Conservation (phyloP, 2,797 vertebrate genomes). For the Diglossa cyanea region DNA sequence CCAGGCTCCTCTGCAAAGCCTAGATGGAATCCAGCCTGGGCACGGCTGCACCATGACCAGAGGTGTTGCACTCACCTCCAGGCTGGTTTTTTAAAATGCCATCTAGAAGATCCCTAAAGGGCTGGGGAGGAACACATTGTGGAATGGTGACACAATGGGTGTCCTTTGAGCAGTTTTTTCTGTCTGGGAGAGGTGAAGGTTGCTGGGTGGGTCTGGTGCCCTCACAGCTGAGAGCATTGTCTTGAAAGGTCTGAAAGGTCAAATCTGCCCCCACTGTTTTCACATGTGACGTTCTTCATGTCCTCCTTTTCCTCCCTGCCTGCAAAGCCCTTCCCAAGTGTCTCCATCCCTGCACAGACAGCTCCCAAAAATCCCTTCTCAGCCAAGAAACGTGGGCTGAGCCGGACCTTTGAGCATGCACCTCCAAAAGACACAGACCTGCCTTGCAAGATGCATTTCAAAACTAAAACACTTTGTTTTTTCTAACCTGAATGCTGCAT, state of each 20-base stretch:
- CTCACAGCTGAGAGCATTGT: not conserved
- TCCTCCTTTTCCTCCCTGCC: not conserved
- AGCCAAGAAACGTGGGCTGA: not conserved
- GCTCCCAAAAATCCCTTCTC: not conserved
- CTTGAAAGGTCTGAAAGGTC: not conserved
- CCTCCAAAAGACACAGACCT: not conserved
- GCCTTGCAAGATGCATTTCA: not conserved
- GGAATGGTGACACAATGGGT: rapidly evolving
- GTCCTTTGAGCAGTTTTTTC: not conserved
- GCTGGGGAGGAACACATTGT: rapidly evolving
- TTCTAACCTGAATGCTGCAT: not conserved
- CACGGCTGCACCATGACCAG: not conserved
- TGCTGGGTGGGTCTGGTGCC: not conserved
- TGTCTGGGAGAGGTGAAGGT: not conserved
- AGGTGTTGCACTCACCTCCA: not conserved
- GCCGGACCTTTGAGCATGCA: not conserved
- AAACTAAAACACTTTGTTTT: not conserved
- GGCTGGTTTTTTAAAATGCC: not conserved
- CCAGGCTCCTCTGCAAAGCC: not conserved
- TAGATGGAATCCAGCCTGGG: not conserved
- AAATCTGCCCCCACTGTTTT: not conserved
- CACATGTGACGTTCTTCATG: rapidly evolving
- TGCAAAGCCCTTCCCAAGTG: not conserved
- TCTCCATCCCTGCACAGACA: no score
- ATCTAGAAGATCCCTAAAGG: not conserved